phyloP scores from a whole-genome alignment of 2,797 vertebrate genomes.

The Aplochiton taeniatus region DNA sequence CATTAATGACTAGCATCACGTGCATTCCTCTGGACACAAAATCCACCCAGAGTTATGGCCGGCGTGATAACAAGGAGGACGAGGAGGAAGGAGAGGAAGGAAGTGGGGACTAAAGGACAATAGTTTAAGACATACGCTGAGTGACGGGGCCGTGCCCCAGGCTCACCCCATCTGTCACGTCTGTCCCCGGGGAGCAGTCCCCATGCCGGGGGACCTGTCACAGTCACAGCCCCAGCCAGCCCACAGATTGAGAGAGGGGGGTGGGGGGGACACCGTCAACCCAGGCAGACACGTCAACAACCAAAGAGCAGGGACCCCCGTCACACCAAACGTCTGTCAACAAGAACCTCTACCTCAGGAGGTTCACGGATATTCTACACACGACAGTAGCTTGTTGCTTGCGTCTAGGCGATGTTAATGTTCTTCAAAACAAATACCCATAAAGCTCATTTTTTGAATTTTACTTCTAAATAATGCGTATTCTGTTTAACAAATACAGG shows the following conservation, averaged over 20 bases:
- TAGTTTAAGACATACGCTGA: constrained; percentile 49
- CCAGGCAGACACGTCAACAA: constrained; percentile 43
- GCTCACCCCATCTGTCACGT: constrained; percentile 61
- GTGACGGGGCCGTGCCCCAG: constrained; percentile 59
- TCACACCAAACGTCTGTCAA: constrained; percentile 28
- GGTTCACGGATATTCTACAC: constrained; percentile 5
- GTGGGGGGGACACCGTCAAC: constrained; percentile 19
- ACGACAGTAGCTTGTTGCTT: constrained; percentile 9
- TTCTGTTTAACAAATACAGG: no score
- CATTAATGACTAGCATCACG: no score
- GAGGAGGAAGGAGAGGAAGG: constrained; percentile 18
- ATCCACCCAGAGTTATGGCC: constrained; percentile 14
- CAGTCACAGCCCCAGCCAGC: constrained; percentile 46
- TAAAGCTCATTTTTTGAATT: no score
- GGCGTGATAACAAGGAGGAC: constrained; percentile 8
- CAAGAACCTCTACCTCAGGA: constrained; percentile 1
- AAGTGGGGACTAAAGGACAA: constrained; percentile 41
- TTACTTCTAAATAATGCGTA: no score
- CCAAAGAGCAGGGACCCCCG: constrained; percentile 36
- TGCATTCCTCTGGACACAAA: no score
- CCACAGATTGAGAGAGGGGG: constrained; percentile 38
- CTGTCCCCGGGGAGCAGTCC: constrained; percentile 42
- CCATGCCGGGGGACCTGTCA: constrained; percentile 58
- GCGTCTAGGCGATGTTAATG: no score
- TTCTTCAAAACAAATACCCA: no score